Conservation (phyloP, 2,888 invertebrate genomes). For the Theodoxus fluviatilis region DNA sequence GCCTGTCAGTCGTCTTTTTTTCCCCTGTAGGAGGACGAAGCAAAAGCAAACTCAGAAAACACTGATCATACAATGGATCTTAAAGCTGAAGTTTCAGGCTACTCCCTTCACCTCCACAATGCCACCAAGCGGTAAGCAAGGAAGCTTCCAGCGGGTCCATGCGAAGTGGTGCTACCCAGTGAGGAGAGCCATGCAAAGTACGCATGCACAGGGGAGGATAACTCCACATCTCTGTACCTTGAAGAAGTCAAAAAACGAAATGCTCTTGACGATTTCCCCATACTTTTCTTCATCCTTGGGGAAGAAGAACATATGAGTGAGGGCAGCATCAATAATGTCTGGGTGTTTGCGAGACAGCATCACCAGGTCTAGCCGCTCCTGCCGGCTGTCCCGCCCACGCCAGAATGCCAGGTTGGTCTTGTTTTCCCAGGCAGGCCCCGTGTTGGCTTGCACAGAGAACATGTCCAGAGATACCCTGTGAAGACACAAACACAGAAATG, state of each 20-base stretch:
- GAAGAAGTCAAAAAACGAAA: slow-evolving; percentile 93
- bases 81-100: too few species aligned
- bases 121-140: too few species aligned
- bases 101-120: too few species aligned
- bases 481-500: slow-evolving; percentile 13
- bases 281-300: slow-evolving; percentile 82
- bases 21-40: too few species aligned
- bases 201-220: too few species aligned
- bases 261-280: slow-evolving; percentile 83
- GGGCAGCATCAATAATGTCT: slow-evolving; percentile 84
- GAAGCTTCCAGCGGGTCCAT: background rate
- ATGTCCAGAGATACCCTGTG: slow-evolving; percentile 85
- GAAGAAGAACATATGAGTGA: slow-evolving; percentile 97
- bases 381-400: slow-evolving; percentile 91
- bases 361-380: slow-evolving; percentile 82
- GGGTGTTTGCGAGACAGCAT: slow-evolving; percentile 79
- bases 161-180: background rate
- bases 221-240: slow-evolving; percentile 73
- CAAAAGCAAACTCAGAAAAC: too few species aligned
- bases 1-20: too few species aligned
- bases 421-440: slow-evolving; percentile 74
- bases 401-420: slow-evolving; percentile 83
- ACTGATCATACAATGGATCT: too few species aligned
- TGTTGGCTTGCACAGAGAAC: slow-evolving; percentile 86
- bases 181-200: too few species aligned